Evolutionary conservation across 2,888 invertebrate species (phyloP).

Genomic region (Eupithecia insigniata): DNA sequence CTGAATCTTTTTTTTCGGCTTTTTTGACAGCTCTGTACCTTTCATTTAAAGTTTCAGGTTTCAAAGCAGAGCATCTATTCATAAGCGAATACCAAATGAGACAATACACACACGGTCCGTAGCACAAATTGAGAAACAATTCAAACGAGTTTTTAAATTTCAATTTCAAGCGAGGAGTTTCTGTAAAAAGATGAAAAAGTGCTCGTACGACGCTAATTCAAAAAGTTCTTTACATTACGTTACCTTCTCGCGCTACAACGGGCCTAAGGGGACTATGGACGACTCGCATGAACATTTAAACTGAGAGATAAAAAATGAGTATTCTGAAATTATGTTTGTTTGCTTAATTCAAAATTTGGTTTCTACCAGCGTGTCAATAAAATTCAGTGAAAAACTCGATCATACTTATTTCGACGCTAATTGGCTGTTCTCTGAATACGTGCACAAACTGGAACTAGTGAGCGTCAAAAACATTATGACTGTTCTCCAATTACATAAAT

Average conservation of each 20-base stretch:
- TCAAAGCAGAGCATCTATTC: conserved; percentile 37
- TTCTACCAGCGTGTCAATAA: background rate
- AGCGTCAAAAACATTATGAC: too few species aligned
- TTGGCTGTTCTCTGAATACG: too few species aligned
- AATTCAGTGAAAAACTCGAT: background rate
- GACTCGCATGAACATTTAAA: background rate
- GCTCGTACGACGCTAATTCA: conserved; percentile 79
- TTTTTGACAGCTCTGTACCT: too few species aligned
- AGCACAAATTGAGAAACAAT: conserved; percentile 48
- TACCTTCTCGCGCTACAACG: conserved; percentile 70
- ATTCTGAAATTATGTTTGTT: background rate
- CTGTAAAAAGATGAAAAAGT: conserved; percentile 69
- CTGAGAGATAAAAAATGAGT: background rate
- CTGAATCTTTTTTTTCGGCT: too few species aligned
- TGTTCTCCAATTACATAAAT: too few species aligned
- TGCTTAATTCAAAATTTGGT: background rate
- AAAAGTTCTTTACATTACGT: conserved; percentile 81
- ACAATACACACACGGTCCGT: conserved; percentile 44
- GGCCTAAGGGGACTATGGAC: conserved; percentile 33
- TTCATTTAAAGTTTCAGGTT: conserved; percentile 9
- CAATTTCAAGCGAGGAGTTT: conserved; percentile 66
- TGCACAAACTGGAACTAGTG: too few species aligned
- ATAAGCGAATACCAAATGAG: conserved; percentile 40
- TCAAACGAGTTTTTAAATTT: conserved; percentile 51
- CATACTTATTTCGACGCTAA: too few species aligned